These are phyloP conservation scores for Stenichneumon culpator DNA, from an alignment of 2,888 invertebrate species.

Conservation along the genomic window DNA sequence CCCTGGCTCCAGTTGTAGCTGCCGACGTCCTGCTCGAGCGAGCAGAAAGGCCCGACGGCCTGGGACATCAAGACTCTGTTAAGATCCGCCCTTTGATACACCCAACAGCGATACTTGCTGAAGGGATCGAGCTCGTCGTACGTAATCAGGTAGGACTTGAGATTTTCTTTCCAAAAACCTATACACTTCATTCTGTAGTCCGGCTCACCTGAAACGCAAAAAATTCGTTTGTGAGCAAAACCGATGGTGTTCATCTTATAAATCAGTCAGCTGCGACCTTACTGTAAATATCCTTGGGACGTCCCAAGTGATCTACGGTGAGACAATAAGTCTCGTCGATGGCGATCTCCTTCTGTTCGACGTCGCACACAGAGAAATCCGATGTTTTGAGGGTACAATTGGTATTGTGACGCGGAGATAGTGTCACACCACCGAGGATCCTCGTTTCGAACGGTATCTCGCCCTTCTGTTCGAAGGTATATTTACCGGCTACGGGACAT, in stretches of 20 bases:
- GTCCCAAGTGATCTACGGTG: slow-evolving; percentile 97
- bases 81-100: slow-evolving; percentile 97
- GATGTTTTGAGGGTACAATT: slow-evolving; percentile 97
- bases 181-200: slow-evolving; percentile 99
- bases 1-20: slow-evolving; percentile 96
- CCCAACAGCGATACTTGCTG: slow-evolving; percentile 98
- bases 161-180: slow-evolving; percentile 99
- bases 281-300: slow-evolving; percentile 98
- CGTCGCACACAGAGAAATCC: slow-evolving; percentile 98
- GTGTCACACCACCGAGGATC: slow-evolving; percentile 97
- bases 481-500: slow-evolving; percentile 98
- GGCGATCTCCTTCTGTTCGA: slow-evolving; percentile 96
- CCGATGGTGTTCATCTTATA: slow-evolving; percentile 40
- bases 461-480: slow-evolving; percentile 96
- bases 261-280: slow-evolving; percentile 72
- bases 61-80: slow-evolving; percentile 94
- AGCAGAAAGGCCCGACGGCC: slow-evolving; percentile 96
- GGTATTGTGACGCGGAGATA: slow-evolving; percentile 96
- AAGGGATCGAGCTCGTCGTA: slow-evolving; percentile 98
- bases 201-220: slow-evolving; percentile 89
- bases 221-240: slow-evolving; percentile 61
- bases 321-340: slow-evolving; percentile 98
- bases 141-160: slow-evolving; percentile 97
- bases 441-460: slow-evolving; percentile 96
- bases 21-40: slow-evolving; percentile 94